Conservation (phyloP, 2,888 invertebrate species). For the Macrophya annulata region DNA sequence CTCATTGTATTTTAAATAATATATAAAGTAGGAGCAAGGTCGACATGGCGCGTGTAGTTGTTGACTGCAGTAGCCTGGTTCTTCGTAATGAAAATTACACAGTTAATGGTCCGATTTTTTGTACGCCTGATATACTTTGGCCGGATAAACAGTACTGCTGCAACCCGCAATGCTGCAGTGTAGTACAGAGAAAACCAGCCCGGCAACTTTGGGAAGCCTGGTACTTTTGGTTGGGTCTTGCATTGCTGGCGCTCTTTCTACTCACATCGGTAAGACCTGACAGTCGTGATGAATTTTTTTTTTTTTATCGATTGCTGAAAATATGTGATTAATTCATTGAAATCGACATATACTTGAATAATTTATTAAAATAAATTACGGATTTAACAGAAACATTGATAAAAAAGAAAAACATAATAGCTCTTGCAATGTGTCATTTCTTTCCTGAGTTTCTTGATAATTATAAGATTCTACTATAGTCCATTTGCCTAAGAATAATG, state of each 20-base stretch:
- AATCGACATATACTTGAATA: conserved; percentile 59
- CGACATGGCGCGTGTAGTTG: conserved; percentile 70
- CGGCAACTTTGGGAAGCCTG: conserved; percentile 76
- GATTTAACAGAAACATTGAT: background rate
- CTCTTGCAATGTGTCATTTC: background rate
- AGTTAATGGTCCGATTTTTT: conserved; percentile 67
- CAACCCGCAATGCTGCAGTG: conserved; percentile 73
- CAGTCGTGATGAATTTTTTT: background rate
- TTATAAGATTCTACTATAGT: background rate
- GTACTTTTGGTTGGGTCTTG: conserved; percentile 76
- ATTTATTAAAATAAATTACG: background rate
- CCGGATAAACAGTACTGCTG: conserved; percentile 73
- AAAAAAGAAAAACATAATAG: background rate
- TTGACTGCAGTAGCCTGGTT: conserved; percentile 71
- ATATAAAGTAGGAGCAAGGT: conserved; percentile 2
- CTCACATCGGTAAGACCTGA: conserved; percentile 68
- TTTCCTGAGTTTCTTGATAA: background rate
- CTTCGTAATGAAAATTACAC: conserved; percentile 62
- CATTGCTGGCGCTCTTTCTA: conserved; percentile 71
- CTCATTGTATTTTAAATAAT: conserved; percentile 32
- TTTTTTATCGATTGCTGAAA: background rate
- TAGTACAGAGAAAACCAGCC: conserved; percentile 72
- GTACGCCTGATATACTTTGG: conserved; percentile 70
- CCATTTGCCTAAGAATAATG: background rate
- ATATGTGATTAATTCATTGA: background rate